These are phyloP conservation scores for Nesoenas mayeri DNA, from an alignment of 2,113 vertebrate genomes.

Conservation along the genomic window DNA sequence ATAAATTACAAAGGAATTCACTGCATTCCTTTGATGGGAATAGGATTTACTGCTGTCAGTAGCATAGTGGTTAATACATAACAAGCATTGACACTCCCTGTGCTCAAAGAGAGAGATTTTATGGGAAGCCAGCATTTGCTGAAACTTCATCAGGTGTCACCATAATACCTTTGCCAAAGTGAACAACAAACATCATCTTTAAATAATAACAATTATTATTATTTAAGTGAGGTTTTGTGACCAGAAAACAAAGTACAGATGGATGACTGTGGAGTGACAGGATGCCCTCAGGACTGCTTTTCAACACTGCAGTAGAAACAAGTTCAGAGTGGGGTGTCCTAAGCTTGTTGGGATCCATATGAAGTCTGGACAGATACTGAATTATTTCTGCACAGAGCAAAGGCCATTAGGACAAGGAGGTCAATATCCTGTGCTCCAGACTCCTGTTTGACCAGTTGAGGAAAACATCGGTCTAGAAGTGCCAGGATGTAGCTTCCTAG, in stretches of 20 bases:
- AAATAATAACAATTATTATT: not conserved
- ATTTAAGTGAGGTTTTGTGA: not conserved
- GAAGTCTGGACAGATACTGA: not conserved
- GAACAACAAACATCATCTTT: not conserved
- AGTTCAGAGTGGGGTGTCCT: not conserved
- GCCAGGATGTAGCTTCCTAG: not conserved
- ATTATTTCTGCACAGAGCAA: not conserved
- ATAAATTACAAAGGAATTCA: not conserved
- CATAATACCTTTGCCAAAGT: not conserved
- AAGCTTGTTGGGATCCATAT: not conserved
- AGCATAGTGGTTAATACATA: not conserved
- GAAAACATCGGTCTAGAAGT: not conserved
- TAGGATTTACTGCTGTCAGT: not conserved
- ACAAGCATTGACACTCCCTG: not conserved
- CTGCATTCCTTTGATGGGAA: not conserved
- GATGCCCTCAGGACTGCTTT: not conserved
- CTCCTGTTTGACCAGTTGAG: not conserved
- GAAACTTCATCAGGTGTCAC: not conserved
- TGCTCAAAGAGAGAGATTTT: not conserved
- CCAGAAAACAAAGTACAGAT: not conserved
- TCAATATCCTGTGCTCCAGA: not conserved
- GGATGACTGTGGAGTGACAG: not conserved
- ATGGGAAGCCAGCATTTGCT: not conserved
- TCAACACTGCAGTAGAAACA: not conserved
- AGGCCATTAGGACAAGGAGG: not conserved